Evolutionary conservation across 1,140 invertebrate species (phyloP), one percentile per base, ranked within the genome.

Genomic region (Pemphigus obesinymphae): DNA sequence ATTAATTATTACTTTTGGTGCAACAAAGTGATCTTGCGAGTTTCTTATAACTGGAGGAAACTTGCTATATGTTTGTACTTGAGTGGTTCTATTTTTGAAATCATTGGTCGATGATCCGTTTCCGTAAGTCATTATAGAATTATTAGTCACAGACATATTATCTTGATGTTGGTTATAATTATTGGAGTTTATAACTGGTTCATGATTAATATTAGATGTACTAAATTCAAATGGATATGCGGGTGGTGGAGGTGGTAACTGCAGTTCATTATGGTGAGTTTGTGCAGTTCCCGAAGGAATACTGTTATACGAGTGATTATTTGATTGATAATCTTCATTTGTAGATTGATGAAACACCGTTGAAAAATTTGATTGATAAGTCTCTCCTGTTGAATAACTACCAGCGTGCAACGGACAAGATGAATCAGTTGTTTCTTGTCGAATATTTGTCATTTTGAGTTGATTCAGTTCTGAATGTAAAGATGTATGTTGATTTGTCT

Each of bases 361-460:
- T n/a, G 76, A n/a, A 80, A 80, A 80, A 80, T 29, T 80, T 10
- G 76, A 80, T 43, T 80, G 76, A 31, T 61, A 80, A 8, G 63
- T 80, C n/a, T 80, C 55, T 43, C 29, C 76, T 1, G 76, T 61
- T 63, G 76, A 80, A 80, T 80, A 80, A 31, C 20, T 63, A 61
- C 37, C 26, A 61, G 55, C 17, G 4, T 80, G 76, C 8, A 80
- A 63, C 31, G 55, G 55, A 61, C 76, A 80, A 13, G 76, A 29
- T 13, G 76, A 20, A 40, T 63, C 76, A 1, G 55, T 29, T 5
- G n/a, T 63, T 45, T 80, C 76, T 63, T 58, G 76, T 43, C 55
- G 76, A 23, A 61, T 80, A 43, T 80, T 80, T 29, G 76, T 61
- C 76, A 80, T 80, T 63, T 80, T 80, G 40, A 80, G 76, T 80